Percentiles rank a stretch among this genome's conserved stretches.
phyloP scores from a whole-genome alignment of 2,113 vertebrate species.

The Calidris pugnax region DNA sequence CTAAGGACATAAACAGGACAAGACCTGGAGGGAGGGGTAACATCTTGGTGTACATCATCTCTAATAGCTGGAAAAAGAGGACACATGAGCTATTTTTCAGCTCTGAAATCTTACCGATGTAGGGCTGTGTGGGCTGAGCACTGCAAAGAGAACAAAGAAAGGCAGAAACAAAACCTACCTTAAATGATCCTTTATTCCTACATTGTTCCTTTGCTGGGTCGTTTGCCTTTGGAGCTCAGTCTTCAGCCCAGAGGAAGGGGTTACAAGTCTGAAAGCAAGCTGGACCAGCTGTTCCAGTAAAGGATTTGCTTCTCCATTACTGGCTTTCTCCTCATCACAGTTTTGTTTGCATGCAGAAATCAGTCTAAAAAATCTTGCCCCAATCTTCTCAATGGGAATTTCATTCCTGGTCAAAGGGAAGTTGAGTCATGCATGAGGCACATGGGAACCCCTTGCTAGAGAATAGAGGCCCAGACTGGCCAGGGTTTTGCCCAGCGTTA shows the following conservation, averaged over 20 bases:
- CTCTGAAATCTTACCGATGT: not conserved
- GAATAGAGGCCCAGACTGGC: not conserved
- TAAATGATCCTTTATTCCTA: not conserved
- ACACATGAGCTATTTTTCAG: not conserved
- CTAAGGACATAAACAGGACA: not conserved
- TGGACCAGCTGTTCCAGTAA: not conserved
- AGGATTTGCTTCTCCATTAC: not conserved
- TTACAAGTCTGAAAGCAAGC: not conserved
- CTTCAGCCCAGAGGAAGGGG: not conserved
- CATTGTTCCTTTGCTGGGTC: not conserved
- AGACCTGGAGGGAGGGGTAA: not conserved
- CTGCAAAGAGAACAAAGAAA: not conserved
- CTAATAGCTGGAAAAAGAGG: not conserved
- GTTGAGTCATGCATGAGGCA: not conserved
- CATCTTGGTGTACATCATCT: not conserved
- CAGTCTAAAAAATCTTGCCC: not conserved
- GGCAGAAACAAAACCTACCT: not conserved
- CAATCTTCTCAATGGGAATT: not conserved
- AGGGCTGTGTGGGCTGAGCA: constrained; percentile 1
- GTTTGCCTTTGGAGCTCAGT: not conserved
- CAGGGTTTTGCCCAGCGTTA: not conserved
- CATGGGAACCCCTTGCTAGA: not conserved
- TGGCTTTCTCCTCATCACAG: not conserved
- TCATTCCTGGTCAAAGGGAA: not conserved
- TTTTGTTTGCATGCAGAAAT: not conserved